Base-by-base conservation (phyloP, 2,113 vertebrate species). In the Ceyx cyanopectus region DNA sequence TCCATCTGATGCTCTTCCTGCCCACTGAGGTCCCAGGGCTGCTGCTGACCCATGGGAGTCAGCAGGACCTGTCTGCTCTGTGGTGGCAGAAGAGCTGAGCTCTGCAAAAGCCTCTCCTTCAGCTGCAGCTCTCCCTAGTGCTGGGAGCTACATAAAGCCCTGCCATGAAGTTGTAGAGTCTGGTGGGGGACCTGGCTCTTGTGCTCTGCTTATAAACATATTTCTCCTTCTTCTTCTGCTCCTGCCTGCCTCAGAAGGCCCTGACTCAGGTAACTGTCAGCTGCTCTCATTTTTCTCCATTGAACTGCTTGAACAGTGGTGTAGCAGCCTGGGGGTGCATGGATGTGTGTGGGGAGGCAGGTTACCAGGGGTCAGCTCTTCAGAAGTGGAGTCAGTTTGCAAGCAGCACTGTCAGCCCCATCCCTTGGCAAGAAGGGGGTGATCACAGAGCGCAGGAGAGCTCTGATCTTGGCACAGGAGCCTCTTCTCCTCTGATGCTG, bases 201-300 rank as follows among this genome's bases (percentile, higher is more conserved):
- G 68, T 46, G 51, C 77, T 69, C 67, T 94, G 93, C 92, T 97
- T 78, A 92, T 73, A 81, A 85, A 87, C n/a, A 1, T 84, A n/a
- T 97, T 94, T 93, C 84, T 93, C 63, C 76, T 97, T 97, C 96
- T 85, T 97, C 85, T 93, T 96, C 93, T 97, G 93, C 93, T 95
- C 62, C 75, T 81, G 16, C 86, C 56, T 96, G 97, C 95, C 34
- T 95, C 97, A 98, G 98, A 98, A 9, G 98, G 97, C 68, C 96
- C 97, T 93, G 98, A 98, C 90, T 95, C 98, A 98, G 98, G 98
- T 98, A 98, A 98, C 41, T 60, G 73, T 76, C 80, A 48, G 14
- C 69, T 66, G 75, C 72, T 86, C n/a, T 77, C 54, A 4, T 20
- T 57, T 65, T 66, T 19, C 10, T 79, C 32, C 72, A 22, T 72